Conservation (phyloP, 2,113 vertebrate species). For the Halichoeres trimaculatus region DNA sequence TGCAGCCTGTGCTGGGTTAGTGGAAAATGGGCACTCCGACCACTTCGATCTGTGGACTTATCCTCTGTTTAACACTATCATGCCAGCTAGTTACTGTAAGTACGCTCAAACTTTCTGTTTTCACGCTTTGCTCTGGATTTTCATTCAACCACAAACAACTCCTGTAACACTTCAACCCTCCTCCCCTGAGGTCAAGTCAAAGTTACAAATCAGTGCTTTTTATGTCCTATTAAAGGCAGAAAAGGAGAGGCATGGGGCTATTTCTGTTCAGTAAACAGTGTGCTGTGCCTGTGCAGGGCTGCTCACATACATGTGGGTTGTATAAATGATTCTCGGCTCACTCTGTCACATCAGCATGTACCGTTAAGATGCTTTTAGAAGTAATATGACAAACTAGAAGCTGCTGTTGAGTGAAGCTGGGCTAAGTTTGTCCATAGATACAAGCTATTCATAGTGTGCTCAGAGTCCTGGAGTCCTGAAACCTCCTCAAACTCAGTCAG, state of each 20-base stretch:
- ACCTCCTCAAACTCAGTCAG: constrained; percentile 50
- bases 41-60: constrained; percentile 73
- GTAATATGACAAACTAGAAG: constrained; percentile 63
- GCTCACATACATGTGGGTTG: constrained; percentile 49
- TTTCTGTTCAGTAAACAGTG: constrained; percentile 33
- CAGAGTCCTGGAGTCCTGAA: constrained; percentile 50
- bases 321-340: constrained; percentile 20
- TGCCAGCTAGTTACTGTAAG: constrained; percentile 82
- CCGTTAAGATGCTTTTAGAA: constrained; percentile 55
- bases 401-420: constrained; percentile 56
- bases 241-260: constrained; percentile 3
- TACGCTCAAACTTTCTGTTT: constrained; percentile 48
- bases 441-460: constrained; percentile 85
- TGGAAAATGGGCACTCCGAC: constrained; percentile 80
- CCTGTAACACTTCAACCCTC: neutral
- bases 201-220: constrained; percentile 23
- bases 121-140: neutral
- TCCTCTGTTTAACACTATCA: constrained; percentile 70
- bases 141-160: neutral
- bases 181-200: neutral
- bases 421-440: constrained; percentile 84
- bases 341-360: constrained; percentile 10
- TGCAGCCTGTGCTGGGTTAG: constrained; percentile 73
- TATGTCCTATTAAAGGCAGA: constrained; percentile 32
- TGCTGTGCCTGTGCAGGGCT: neutral